Conservation (phyloP, 2,888 invertebrate genomes). For the Drosophila paranaensis region DNA sequence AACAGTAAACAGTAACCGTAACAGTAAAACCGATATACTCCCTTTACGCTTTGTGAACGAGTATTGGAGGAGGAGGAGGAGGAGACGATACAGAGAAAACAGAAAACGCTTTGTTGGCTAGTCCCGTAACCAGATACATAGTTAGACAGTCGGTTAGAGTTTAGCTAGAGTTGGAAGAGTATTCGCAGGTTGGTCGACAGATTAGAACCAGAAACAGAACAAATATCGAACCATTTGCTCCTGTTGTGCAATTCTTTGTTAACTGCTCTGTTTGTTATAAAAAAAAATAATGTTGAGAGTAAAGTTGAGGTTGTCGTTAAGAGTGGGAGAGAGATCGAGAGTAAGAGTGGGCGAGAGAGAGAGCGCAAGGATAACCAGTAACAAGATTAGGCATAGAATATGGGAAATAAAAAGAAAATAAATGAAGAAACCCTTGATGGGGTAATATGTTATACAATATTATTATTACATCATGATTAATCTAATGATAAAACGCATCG, state of each 20-base stretch:
- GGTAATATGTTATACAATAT: constrained; percentile 75
- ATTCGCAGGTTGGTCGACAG: constrained; percentile 5
- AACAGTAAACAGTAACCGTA: not conserved
- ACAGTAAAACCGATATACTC: constrained; percentile 2
- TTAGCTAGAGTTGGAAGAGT: constrained; percentile 27
- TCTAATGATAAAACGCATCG: constrained; percentile 58
- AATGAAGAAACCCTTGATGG: constrained; percentile 24
- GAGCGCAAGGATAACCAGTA: constrained; percentile 32
- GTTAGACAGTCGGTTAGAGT: constrained; percentile 28
- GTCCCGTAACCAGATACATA: constrained; percentile 41
- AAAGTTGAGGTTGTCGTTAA: constrained; percentile 62
- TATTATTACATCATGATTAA: constrained; percentile 69
- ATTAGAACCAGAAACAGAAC: constrained; percentile 42
- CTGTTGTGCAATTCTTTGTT: constrained; percentile 76
- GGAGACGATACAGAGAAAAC: constrained; percentile 45
- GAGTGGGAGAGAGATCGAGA: not conserved
- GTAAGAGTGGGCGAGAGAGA: not conserved
- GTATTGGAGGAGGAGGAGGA: constrained; percentile 1
- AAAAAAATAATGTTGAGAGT: constrained; percentile 62
- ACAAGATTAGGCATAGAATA: constrained; percentile 53
- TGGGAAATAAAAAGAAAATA: constrained; percentile 42
- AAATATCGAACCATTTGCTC: constrained; percentile 63
- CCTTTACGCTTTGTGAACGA: not conserved
- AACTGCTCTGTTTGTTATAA: constrained; percentile 78
- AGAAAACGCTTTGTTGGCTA: constrained; percentile 71